Evolutionary conservation across 2,888 invertebrate genomes (phyloP), one percentile per base, ranked within the genome.

Genomic region (Linyphia triangularis): DNA sequence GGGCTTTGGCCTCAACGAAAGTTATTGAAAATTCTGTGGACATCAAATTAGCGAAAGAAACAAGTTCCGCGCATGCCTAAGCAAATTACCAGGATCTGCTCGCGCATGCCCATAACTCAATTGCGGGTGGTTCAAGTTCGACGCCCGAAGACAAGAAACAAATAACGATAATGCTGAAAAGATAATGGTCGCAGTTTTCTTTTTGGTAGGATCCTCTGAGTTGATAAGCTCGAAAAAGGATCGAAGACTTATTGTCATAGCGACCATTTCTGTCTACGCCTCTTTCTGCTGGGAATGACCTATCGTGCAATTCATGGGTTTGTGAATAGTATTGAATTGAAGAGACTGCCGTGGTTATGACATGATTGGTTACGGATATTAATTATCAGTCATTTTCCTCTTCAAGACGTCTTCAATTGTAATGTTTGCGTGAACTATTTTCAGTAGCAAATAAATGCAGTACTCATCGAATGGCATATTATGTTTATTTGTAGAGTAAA

Each of bases 81-180:
- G 26, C 22, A 33, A 69, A 37, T 37, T 81, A 30, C 24, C 59
- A 10, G 40, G 57, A 19, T 69, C 19, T 24, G 26, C 7, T 70
- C n/a, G 57, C 81, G 69, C 81, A 69, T 81, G 81, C 57, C 40
- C 81, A 7, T 3, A 16, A 6, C 37, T 16, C 37, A 28, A n/a
- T 37, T 19, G 51, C 51, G 30, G 70, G 63, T 73, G 78, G 40
- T 57, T 30, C 61, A 86, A 79, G 85, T 86, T 86, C 85, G 85
- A 72, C 57, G 85, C 37, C 85, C 85, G 72, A 63, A 73, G 78
- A 78, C 63, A 72, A 86, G 85, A 79, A 79, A 79, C 70, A 79
- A 85, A 79, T 73, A 79, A 70, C 22, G 73, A 86, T 73, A 40
- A 79, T 67, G 28, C 70, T 61, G 63, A 73, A 69, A 77, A 65